Base-by-base conservation (phyloP, 1,140 invertebrate species). In the Drosophila bifasciata region DNA sequence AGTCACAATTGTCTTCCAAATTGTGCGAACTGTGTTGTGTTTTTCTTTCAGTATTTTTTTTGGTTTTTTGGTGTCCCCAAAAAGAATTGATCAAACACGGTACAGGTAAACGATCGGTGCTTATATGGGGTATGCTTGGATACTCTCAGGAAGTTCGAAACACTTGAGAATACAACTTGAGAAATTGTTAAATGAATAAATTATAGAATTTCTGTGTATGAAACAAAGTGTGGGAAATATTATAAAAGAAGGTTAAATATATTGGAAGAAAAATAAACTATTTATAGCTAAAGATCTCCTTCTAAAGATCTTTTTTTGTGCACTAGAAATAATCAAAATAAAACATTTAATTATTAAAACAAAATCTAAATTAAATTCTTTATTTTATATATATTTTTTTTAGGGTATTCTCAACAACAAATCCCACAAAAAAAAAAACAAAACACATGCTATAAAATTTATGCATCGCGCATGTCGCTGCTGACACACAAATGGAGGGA, bases 1-100 rank as follows among this genome's bases (percentile, higher is more conserved):
- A 70, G 74, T 83, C 73, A 80, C 76, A 79, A 70, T 80, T 78
- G 72, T 76, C 73, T 75, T 60, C 73, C 56, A 76, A 76, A 76
- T 76, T 76, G 71, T 76, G 73, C 73, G 73, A 76, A 69, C 52
- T 76, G 71, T 58, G 8, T 8, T 7, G 6, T 25, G 53, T 70
- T 56, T 55, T 28, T 28, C 28, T 28, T 28, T 9, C 28, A 9
- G 8, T 49, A 51, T 21, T 3, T 21, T 21, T 21, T 51, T n/a
- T n/a, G n/a, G n/a, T n/a, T n/a, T 57, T 70, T 40, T 40, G 17
- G 21, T 50, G 23, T 50, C 11, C 36, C 17, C 53, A 53, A 51
- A 28, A 45, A 61, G 16, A 59, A 59, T 51, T 53, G 23, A 61
- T 61, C 58, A 61, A 61, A 44, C 28, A 16, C 5, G 39, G 15